Percentiles rank a stretch among this genome's conserved stretches.
phyloP scores from a whole-genome alignment of 2,797 vertebrate species.

The Cyprinodon diabolis region DNA sequence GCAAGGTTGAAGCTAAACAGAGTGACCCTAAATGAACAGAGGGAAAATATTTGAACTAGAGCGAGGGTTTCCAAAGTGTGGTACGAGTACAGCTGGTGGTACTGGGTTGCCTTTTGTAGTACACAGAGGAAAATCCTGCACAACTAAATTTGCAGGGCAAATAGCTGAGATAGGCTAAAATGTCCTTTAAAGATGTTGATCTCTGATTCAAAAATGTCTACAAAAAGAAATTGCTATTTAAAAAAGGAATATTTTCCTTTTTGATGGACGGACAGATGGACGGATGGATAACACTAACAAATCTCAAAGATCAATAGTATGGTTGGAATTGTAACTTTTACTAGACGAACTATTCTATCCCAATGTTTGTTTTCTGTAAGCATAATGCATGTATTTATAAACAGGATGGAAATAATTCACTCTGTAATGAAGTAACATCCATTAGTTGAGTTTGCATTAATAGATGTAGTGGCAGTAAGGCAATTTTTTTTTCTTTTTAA shows the following conservation, averaged over 20 bases:
- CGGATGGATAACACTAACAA: background rate
- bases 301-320: background rate
- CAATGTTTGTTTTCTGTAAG: background rate
- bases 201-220: background rate
- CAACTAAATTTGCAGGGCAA: background rate
- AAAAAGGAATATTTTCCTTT: background rate
- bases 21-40: slow-evolving; percentile 58
- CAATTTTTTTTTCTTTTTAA: background rate
- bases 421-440: too few relatives aligned
- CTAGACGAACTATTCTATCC: background rate
- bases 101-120: background rate
- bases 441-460: too few relatives aligned
- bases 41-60: slow-evolving; percentile 72
- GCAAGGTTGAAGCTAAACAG: slow-evolving; percentile 59
- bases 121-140: background rate
- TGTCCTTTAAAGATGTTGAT: background rate
- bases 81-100: background rate
- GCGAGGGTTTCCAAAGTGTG: slow-evolving; percentile 1
- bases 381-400: too few relatives aligned
- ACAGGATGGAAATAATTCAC: too few relatives aligned
- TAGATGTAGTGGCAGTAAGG: too few relatives aligned
- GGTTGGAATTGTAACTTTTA: background rate
- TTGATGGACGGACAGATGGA: too few relatives aligned
- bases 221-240: too few relatives aligned
- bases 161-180: background rate